phyloP scores from a whole-genome alignment of 2,113 vertebrate genomes.

The Mandrillus leucophaeus region DNA sequence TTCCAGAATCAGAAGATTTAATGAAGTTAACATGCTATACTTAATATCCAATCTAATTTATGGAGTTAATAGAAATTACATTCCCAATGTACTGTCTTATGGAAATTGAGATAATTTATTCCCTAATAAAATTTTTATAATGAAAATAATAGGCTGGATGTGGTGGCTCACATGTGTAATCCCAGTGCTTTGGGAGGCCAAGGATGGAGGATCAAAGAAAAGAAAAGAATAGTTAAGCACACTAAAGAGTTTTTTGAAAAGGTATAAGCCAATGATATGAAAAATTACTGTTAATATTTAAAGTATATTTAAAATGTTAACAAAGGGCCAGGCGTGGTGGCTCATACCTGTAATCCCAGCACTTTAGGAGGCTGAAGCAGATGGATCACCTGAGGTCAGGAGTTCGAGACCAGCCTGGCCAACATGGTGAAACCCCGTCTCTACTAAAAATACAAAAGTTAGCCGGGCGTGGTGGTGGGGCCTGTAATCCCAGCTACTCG shows the following conservation, averaged over 20 bases:
- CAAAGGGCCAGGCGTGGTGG: no score
- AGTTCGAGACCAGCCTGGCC: no score
- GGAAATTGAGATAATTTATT: not conserved
- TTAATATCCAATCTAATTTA: not conserved
- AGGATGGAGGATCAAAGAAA: not conserved
- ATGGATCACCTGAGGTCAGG: no score
- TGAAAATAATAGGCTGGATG: not conserved
- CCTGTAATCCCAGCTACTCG: no score
- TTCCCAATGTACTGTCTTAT: not conserved
- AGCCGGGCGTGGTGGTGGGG: no score
- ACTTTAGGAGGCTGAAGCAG: no score
- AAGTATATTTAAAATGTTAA: not conserved
- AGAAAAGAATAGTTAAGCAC: not conserved
- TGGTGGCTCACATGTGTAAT: not conserved
- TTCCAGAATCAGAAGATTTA: not conserved
- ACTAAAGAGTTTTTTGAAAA: not conserved
- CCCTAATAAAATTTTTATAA: not conserved
- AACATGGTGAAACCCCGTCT: no score
- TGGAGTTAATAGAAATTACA: not conserved
- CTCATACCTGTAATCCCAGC: no score
- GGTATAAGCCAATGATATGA: not conserved
- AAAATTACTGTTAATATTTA: conserved; percentile 26
- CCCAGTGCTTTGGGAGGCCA: not conserved
- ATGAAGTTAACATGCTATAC: not conserved
- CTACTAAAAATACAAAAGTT: no score